Base-by-base conservation (phyloP, 2,888 invertebrate genomes). In the Pogonocherus hispidulus region DNA sequence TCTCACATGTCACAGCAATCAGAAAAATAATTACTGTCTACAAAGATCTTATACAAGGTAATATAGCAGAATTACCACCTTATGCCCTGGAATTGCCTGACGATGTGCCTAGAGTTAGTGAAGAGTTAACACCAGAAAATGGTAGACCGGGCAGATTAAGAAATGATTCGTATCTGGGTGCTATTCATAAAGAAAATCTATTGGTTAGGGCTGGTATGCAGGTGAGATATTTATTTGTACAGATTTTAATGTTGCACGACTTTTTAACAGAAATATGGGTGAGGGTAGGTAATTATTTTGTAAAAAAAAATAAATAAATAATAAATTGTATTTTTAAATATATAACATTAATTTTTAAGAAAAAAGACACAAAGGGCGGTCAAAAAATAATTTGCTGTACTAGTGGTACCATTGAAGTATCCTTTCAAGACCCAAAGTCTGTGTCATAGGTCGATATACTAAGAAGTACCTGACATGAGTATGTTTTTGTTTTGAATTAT, bases 41-140 rank as follows among this genome's bases (percentile, higher is more conserved):
- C 84, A 94, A 96, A 84, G 97, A 98, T 85, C 95, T 98, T 93
- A 97, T 98, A 87, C 95, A 95, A 81, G 92, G 77, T 87, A 94
- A 92, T 83, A 91, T 92, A 78, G 85, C 90, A 66, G 94, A 94
- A 83, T 88, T 94, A 65, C 96, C 95, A 0, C 91, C 93, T 0
- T 96, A 96, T 83, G 89, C 96, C 83, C 84, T 95, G 76, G 92
- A 92, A 81, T 89, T 90, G 3, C 86, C 89, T n/a, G 90, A 90
- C 8, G 86, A 86, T 69, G 75, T 77, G 22, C 63, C 77, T 67
- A 63, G 85, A 79, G 55, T 64, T 23, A 64, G 60, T 8, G 77
- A 76, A 22, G 74, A 76, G n/a, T 35, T 57, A 8, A 47, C 63
- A 0, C 37, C 63, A 1, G 74, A 73, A 2, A 71, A 56, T 19